Evolutionary conservation across 2,888 invertebrate species (phyloP).

Genomic region (Cryptus viduatorius): DNA sequence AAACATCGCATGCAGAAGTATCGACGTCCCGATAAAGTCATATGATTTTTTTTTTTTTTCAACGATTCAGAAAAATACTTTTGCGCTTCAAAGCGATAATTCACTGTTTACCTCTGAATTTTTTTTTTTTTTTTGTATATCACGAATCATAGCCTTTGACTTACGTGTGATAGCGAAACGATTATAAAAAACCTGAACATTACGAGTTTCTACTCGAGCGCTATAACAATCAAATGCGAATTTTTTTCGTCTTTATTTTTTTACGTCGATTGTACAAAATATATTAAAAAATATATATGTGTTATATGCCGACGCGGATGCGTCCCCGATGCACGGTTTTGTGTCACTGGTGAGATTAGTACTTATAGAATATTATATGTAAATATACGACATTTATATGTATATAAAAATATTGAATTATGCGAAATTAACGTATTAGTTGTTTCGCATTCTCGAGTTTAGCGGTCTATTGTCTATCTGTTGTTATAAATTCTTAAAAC

Average conservation of each 20-base stretch:
- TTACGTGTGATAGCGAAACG: slow-evolving; percentile 53
- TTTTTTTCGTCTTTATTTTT: slow-evolving; percentile 28
- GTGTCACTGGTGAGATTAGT: slow-evolving; percentile 48
- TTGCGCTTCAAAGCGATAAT: no score
- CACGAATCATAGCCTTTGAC: slow-evolving; percentile 38
- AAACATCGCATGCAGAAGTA: no score
- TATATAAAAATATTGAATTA: slow-evolving; percentile 38
- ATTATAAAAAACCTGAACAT: slow-evolving; percentile 30
- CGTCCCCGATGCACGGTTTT: neutral
- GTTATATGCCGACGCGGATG: neutral
- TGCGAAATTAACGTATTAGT: slow-evolving; percentile 25
- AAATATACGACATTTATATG: slow-evolving; percentile 26
- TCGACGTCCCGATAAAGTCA: no score
- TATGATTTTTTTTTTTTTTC: no score
- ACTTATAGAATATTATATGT: slow-evolving; percentile 47
- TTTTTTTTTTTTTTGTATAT: slow-evolving; percentile 16
- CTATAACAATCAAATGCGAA: slow-evolving; percentile 44
- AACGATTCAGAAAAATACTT: no score
- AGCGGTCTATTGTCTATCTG: neutral
- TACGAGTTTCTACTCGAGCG: slow-evolving; percentile 29
- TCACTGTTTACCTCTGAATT: no score
- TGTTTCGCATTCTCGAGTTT: slow-evolving; percentile 22
- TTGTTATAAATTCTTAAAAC: slow-evolving; percentile 37
- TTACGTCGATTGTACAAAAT: slow-evolving; percentile 44
- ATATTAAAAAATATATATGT: neutral